These are phyloP conservation scores for Pseudachorutes palmiensis DNA, from an alignment of 1,140 invertebrate species.

Conservation along the genomic window DNA sequence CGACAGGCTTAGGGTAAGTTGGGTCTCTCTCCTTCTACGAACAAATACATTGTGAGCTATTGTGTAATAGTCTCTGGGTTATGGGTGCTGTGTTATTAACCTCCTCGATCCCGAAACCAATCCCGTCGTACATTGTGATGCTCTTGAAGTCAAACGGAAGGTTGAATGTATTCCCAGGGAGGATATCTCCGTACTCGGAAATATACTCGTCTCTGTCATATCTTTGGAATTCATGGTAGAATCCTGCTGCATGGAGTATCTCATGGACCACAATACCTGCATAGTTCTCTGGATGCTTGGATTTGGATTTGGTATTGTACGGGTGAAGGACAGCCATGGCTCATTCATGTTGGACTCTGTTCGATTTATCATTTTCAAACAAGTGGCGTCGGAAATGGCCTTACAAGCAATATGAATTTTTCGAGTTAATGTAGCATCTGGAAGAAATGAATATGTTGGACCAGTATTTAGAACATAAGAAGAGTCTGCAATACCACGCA, in stretches of 20 bases:
- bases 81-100: too few species aligned
- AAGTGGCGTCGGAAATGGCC: too few species aligned
- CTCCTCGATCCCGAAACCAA: background rate
- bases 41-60: background rate
- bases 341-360: too few species aligned
- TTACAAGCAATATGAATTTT: too few species aligned
- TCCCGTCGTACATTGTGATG: background rate
- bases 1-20: background rate
- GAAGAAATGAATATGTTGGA: too few species aligned
- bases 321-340: too few species aligned
- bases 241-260: background rate
- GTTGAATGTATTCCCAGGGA: background rate
- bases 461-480: too few species aligned
- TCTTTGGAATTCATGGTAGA: background rate
- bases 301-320: too few species aligned
- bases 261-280: background rate
- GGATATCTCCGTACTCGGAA: background rate
- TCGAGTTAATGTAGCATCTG: too few species aligned
- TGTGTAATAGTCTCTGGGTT: background rate
- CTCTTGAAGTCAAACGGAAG: background rate
- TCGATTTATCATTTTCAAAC: background rate
- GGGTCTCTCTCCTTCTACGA: background rate
- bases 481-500: too few species aligned
- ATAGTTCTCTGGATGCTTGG: too few species aligned
- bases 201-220: background rate